These are phyloP conservation scores for Maniola jurtina DNA, from an alignment of 1,140 invertebrate species.

Conservation along the genomic window DNA sequence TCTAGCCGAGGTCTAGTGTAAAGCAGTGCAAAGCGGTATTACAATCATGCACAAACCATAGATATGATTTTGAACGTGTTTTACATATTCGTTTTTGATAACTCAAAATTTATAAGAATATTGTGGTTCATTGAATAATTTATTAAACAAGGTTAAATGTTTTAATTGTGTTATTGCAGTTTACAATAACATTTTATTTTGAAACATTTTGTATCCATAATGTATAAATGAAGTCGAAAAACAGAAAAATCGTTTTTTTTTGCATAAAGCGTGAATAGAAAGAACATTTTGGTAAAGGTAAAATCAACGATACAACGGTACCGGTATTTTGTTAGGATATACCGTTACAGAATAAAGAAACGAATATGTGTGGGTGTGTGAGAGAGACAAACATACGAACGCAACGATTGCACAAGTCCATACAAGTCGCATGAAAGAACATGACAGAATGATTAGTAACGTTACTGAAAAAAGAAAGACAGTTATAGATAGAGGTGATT, in stretches of 20 bases:
- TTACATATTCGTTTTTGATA: constrained; percentile 31
- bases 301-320: constrained; percentile 1
- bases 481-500: constrained; percentile 32
- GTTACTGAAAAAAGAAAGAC: constrained; percentile 51
- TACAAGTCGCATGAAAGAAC: constrained; percentile 65
- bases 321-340: neutral
- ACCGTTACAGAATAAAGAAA: neutral
- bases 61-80: constrained; percentile 2
- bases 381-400: constrained; percentile 40
- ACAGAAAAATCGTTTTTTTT: no score
- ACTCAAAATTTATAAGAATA: neutral
- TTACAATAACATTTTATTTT: neutral
- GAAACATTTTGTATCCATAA: no score
- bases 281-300: constrained; percentile 12
- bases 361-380: constrained; percentile 29
- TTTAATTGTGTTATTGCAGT: neutral
- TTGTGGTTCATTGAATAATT: no score
- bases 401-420: constrained; percentile 51
- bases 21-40: constrained; percentile 25
- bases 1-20: constrained; percentile 79
- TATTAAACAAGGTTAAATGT: no score
- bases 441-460: constrained; percentile 51
- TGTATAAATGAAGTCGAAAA: no score
- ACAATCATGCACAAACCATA: constrained; percentile 25
- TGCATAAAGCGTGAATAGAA: no score